Evolutionary conservation across 2,888 invertebrate species (phyloP).

Genomic region (Dolomedes plantarius): DNA sequence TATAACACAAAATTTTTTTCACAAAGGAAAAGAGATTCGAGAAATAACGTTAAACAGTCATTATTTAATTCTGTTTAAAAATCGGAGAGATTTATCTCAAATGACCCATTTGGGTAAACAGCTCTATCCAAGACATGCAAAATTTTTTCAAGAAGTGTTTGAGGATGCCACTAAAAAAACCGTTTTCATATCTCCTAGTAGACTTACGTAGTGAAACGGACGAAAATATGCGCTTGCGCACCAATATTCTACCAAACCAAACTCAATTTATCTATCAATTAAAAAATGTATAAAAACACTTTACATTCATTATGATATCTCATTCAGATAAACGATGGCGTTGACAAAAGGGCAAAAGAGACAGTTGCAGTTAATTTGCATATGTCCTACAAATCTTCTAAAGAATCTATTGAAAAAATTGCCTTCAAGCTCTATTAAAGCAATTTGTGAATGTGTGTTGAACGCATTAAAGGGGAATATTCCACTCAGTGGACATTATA

Average conservation of each 20-base stretch:
- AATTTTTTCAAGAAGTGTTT: slow-evolving; percentile 29
- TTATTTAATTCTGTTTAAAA: slow-evolving; percentile 32
- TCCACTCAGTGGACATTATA: not conserved
- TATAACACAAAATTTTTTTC: slow-evolving; percentile 33
- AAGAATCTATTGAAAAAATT: not conserved
- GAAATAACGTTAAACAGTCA: not conserved
- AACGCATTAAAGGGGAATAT: slow-evolving; percentile 5
- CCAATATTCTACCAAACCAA: slow-evolving; percentile 11
- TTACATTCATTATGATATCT: no score
- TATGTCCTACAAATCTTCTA: not conserved
- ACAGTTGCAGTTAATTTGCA: not conserved
- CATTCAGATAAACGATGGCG: not conserved
- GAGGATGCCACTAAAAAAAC: not conserved
- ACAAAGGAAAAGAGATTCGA: not conserved
- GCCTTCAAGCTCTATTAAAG: not conserved
- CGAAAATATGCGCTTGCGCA: not conserved
- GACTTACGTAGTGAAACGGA: not conserved
- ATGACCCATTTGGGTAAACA: slow-evolving; percentile 19
- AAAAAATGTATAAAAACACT: not conserved
- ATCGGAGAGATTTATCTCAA: not conserved
- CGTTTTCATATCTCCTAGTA: not conserved
- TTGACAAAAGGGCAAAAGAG: not conserved
- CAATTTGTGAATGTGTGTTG: not conserved
- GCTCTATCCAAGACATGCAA: not conserved
- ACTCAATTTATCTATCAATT: not conserved